These are phyloP conservation scores for Pseudochromis fuscus DNA, from an alignment of 2,797 vertebrate genomes.

Conservation along the genomic window DNA sequence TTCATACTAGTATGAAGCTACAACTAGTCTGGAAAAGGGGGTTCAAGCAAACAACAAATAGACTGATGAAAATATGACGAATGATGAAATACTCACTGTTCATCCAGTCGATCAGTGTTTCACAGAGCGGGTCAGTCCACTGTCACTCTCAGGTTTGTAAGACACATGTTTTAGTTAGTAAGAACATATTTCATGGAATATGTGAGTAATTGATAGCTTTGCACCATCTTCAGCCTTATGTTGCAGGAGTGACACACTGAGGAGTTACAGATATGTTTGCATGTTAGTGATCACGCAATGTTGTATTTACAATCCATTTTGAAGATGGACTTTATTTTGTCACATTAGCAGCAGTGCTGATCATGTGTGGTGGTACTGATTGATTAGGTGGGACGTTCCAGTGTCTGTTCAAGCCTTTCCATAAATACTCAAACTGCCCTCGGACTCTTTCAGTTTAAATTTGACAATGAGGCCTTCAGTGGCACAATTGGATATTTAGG, in stretches of 20 bases:
- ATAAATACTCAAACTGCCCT: slow-evolving; percentile 24
- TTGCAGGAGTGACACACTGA: too few relatives aligned
- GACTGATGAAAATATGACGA: too few relatives aligned
- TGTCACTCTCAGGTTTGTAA: too few relatives aligned
- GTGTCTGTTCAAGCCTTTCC: slow-evolving; percentile 3
- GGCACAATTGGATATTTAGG: slow-evolving; percentile 8
- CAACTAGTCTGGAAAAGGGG: not conserved
- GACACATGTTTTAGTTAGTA: too few relatives aligned
- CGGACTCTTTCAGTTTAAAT: slow-evolving; percentile 5
- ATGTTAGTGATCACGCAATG: not conserved
- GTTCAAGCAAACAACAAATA: too few relatives aligned
- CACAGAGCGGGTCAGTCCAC: too few relatives aligned
- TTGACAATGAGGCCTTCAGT: slow-evolving; percentile 7
- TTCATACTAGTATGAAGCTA: not conserved
- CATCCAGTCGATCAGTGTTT: too few relatives aligned
- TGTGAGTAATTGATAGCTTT: not conserved
- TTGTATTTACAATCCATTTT: not conserved
- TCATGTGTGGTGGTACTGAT: slow-evolving; percentile 9
- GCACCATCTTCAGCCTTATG: not conserved
- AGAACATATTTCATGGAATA: not conserved
- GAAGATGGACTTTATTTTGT: not conserved
- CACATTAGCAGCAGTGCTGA: not conserved
- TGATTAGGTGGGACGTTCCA: slow-evolving; percentile 7
- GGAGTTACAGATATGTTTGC: not conserved
- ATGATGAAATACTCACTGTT: too few relatives aligned